These are phyloP conservation scores for Acrocyrtus sp. DNA, from an alignment of 2,888 invertebrate genomes.

Conservation along the genomic window DNA sequence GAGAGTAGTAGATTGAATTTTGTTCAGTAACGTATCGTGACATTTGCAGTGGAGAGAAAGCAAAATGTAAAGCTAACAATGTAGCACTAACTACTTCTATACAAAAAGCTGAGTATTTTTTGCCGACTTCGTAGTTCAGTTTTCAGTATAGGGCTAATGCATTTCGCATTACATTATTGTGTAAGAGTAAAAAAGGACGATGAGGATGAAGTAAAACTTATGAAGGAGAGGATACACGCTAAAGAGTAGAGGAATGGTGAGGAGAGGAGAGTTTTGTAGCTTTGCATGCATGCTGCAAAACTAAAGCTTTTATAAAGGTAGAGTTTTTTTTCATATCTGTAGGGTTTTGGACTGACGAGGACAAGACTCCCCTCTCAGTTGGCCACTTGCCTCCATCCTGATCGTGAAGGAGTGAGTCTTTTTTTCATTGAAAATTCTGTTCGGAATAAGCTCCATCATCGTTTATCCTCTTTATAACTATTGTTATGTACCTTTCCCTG, in stretches of 20 bases:
- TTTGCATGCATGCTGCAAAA: neutral
- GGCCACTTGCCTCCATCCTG: constrained; percentile 61
- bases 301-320: no score
- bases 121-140: no score
- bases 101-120: no score
- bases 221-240: neutral
- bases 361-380: constrained; percentile 61
- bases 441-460: constrained; percentile 22
- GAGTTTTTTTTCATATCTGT: constrained; percentile 42
- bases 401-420: constrained; percentile 40
- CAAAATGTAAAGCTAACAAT: no score
- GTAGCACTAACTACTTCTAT: no score
- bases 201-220: neutral
- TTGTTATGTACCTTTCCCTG: constrained; percentile 41
- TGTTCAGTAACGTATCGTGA: no score
- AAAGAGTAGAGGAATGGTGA: neutral
- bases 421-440: constrained; percentile 46
- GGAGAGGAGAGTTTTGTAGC: neutral
- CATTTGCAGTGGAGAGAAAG: no score
- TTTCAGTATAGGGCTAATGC: no score
- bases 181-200: neutral
- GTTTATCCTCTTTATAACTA: constrained; percentile 28
- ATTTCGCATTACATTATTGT: no score
- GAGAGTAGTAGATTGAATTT: no score
- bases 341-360: constrained; percentile 54